phyloP scores from a whole-genome alignment of 2,888 invertebrate species.

The Ceramica pisi region DNA sequence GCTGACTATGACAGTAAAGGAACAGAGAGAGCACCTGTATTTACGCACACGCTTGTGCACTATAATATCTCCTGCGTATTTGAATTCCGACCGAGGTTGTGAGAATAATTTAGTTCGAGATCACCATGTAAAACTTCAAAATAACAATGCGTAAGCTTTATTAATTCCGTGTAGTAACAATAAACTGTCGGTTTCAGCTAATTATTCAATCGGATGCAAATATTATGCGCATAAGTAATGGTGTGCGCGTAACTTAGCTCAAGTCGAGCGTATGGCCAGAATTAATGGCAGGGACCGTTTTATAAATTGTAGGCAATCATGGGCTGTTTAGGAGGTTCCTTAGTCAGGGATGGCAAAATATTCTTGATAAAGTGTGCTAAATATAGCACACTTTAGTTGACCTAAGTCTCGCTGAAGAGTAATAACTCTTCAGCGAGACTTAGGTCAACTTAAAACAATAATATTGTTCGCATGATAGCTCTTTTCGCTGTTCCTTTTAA shows the following conservation, averaged over 20 bases:
- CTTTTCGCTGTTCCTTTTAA: neutral
- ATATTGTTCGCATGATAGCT: too few relatives aligned
- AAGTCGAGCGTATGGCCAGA: slow-evolving; percentile 29
- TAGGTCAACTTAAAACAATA: neutral
- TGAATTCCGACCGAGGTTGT: neutral
- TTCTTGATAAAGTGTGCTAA: neutral
- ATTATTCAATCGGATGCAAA: slow-evolving; percentile 62
- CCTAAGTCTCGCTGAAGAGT: too few relatives aligned
- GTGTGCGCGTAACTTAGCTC: slow-evolving; percentile 35
- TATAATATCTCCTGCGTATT: neutral
- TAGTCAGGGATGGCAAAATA: neutral
- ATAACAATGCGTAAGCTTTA: slow-evolving; percentile 35
- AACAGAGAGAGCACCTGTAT: too few relatives aligned
- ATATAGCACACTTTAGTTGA: too few relatives aligned
- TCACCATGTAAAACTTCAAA: slow-evolving; percentile 16
- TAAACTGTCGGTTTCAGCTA: slow-evolving; percentile 51
- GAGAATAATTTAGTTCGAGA: neutral
- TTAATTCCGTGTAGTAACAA: slow-evolving; percentile 45
- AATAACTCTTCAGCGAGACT: neutral
- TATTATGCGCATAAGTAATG: slow-evolving; percentile 64
- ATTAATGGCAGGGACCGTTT: slow-evolving; percentile 54
- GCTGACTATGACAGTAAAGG: too few relatives aligned
- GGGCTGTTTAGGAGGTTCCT: slow-evolving; percentile 10
- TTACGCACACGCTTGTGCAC: neutral
- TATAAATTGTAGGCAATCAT: slow-evolving; percentile 54